These are phyloP conservation scores for Bergia sp. DNA, from an alignment of 92 coral and sea anemone species.

Conservation along the genomic window DNA sequence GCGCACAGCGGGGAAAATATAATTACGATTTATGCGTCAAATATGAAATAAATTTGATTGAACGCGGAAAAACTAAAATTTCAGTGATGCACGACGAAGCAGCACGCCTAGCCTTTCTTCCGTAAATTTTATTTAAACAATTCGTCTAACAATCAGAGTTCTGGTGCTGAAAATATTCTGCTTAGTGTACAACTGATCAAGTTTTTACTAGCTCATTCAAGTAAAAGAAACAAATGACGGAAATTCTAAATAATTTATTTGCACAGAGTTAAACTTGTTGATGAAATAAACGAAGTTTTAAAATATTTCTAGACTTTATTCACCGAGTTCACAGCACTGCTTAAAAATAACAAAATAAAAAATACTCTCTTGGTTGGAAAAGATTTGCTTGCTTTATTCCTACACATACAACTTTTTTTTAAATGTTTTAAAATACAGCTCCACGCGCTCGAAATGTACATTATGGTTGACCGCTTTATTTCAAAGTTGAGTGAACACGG, in stretches of 20 bases:
- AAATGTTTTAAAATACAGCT: neutral
- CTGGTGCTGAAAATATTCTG: neutral
- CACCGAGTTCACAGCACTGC: neutral
- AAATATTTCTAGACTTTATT: neutral
- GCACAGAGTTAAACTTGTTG: slow-evolving; percentile 30
- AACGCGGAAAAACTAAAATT: slow-evolving; percentile 5
- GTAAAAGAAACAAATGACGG: slow-evolving; percentile 43
- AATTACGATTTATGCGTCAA: slow-evolving; percentile 19
- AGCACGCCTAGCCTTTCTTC: neutral
- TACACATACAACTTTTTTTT: neutral
- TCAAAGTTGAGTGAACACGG: slow-evolving; percentile 5
- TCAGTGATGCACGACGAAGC: neutral
- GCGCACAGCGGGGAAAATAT: slow-evolving; percentile 4
- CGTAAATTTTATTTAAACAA: neutral
- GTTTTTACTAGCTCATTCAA: slow-evolving; percentile 40
- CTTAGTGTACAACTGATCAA: neutral
- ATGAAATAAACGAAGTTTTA: neutral
- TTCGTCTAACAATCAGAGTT: neutral
- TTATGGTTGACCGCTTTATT: slow-evolving; percentile 14
- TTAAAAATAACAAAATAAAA: neutral
- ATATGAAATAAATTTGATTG: neutral
- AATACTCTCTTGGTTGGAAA: neutral
- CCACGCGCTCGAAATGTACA: neutral
- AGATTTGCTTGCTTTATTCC: neutral
- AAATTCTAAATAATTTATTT: slow-evolving; percentile 30